Evolutionary conservation across 1,140 invertebrate species (phyloP).

Genomic region (Acromyrmex charruanus): DNA sequence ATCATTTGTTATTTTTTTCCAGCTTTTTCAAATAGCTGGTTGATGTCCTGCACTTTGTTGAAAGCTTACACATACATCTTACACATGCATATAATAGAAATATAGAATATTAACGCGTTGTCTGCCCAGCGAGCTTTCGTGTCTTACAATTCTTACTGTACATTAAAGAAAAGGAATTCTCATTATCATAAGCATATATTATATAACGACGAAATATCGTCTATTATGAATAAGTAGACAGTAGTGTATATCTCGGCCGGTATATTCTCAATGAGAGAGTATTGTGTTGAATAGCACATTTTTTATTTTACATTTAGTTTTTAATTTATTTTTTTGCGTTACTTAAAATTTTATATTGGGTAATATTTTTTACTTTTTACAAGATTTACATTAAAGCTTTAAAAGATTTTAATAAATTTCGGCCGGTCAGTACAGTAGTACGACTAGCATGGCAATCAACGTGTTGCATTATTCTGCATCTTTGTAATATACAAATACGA

Average conservation of each 20-base stretch:
- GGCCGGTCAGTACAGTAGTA: background rate
- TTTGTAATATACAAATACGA: background rate
- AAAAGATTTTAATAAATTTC: background rate
- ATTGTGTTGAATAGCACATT: too few relatives aligned
- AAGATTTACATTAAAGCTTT: background rate
- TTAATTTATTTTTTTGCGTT: too few relatives aligned
- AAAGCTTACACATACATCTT: conserved; percentile 2
- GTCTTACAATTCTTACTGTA: background rate
- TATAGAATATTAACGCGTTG: background rate
- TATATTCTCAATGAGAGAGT: too few relatives aligned
- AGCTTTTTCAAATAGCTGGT: background rate
- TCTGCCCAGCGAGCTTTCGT: background rate
- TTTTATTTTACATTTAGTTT: too few relatives aligned
- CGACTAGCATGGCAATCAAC: background rate
- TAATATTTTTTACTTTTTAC: background rate
- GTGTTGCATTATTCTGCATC: background rate
- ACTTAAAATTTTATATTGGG: too few relatives aligned
- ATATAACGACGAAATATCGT: background rate
- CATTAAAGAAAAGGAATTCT: background rate
- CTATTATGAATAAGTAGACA: background rate
- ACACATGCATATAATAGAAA: background rate
- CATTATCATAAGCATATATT: background rate
- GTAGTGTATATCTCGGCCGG: background rate
- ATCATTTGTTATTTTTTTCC: too few relatives aligned
- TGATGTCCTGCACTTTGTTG: background rate